Percentiles rank a stretch among this genome's conserved stretches.
These are phyloP conservation scores for Taenioides sp. DNA, from an alignment of 2,797 vertebrate genomes.

Conservation along the genomic window DNA sequence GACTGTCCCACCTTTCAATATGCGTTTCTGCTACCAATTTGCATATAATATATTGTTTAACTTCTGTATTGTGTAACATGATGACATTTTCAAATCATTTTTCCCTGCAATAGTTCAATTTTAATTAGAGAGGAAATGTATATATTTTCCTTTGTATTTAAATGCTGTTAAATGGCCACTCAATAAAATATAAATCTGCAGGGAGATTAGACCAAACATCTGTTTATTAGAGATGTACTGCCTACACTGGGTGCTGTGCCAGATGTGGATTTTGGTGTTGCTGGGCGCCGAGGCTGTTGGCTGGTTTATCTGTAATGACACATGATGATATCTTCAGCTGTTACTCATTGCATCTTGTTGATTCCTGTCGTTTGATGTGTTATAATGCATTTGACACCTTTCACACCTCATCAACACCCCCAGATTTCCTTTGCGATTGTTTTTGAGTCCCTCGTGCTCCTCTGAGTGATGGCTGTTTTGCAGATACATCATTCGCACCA, in stretches of 20 bases:
- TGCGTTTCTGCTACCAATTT: too few relatives aligned
- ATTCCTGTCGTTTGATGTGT: slow-evolving; percentile 56
- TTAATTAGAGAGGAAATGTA: not conserved
- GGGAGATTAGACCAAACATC: not conserved
- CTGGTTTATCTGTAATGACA: slow-evolving; percentile 36
- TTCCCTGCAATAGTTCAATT: not conserved
- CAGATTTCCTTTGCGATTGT: slow-evolving; percentile 49
- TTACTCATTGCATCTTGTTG: slow-evolving; percentile 50
- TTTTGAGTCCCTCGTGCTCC: slow-evolving; percentile 37
- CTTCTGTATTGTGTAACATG: not conserved
- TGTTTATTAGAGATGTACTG: slow-evolving; percentile 9
- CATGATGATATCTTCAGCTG: slow-evolving; percentile 43
- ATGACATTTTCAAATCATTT: not conserved
- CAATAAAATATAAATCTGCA: not conserved
- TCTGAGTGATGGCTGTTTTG: slow-evolving; percentile 59
- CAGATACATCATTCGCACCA: slow-evolving; percentile 64
- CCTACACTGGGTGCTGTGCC: slow-evolving; percentile 1
- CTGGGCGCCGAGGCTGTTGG: slow-evolving; percentile 26
- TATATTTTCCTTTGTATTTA: not conserved
- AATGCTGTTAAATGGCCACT: not conserved
- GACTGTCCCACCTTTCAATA: not conserved
- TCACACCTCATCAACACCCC: slow-evolving; percentile 73
- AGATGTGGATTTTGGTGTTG: slow-evolving; percentile 19
- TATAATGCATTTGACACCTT: slow-evolving; percentile 67
- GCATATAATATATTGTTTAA: not conserved